Conservation (phyloP, 2,113 vertebrate species). For the Argyrosomus japonicus region DNA sequence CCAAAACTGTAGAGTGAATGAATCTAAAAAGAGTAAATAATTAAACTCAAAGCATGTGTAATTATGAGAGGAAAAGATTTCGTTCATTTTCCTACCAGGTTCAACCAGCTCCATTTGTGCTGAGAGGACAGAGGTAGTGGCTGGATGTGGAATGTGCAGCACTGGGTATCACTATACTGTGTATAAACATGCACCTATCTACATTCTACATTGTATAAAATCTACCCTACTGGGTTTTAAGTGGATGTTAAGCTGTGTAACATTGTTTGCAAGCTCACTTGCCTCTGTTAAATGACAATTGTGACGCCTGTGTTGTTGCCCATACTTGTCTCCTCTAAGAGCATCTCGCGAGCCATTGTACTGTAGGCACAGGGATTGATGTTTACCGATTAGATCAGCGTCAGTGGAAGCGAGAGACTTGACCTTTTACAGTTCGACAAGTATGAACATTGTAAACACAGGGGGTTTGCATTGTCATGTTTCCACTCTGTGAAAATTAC, state of each 20-base stretch:
- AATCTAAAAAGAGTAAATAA: not conserved
- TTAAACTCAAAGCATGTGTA: not conserved
- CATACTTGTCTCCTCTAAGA: slow-evolving; percentile 33
- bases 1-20: not conserved
- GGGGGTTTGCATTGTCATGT: slow-evolving; percentile 67
- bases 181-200: slow-evolving; percentile 7
- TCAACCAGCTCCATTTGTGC: slow-evolving; percentile 1
- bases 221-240: not conserved
- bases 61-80: not conserved
- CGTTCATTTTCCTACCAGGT: not conserved
- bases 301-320: not conserved
- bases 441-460: slow-evolving; percentile 75
- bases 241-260: not conserved
- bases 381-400: slow-evolving; percentile 75
- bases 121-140: not conserved
- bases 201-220: not conserved
- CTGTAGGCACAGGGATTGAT: slow-evolving; percentile 52
- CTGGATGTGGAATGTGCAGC: slow-evolving; percentile 23
- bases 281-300: slow-evolving; percentile 29
- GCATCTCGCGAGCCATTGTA: slow-evolving; percentile 37
- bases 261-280: slow-evolving; percentile 21
- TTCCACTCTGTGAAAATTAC: slow-evolving; percentile 49
- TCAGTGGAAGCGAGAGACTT: slow-evolving; percentile 62
- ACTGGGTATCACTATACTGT: not conserved
- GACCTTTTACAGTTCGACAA: slow-evolving; percentile 79